Evolutionary conservation across 2,113 vertebrate species (phyloP), one percentile per base, ranked within the genome.

Genomic region (Mormyrus lacerda): DNA sequence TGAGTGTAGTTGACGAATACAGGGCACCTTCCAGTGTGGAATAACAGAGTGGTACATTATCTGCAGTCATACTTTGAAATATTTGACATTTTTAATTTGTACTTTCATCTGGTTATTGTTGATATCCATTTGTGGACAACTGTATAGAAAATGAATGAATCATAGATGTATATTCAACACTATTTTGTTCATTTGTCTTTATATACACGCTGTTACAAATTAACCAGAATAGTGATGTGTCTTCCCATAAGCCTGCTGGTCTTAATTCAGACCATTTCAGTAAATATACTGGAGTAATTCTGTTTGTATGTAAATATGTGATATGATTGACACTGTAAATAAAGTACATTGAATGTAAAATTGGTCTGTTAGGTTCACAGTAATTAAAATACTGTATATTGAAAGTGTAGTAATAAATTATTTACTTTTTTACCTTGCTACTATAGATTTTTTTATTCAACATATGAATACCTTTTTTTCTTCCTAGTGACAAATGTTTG

Each of bases 271-370:
- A 87, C 21, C 53, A 24, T 35, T 89, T 82, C 48, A 83, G n/a
- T 42, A 24, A 42, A 53, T 55, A 42, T 15, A 82, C 44, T 89
- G 50, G 31, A 76, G 27, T 17, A 82, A 35, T 76, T 88, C 79
- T 27, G 17, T 48, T 88, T 88, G 19, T n/a, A 31, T 89, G 73
- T 89, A 89, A 82, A 76, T 89, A 83, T 55, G 50, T 89, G 48
- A 50, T 69, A 82, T 73, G 65, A 88, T 45, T 88, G 87, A 79
- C 17, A 82, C 3, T 89, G 88, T 89, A 89, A 82, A 89, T 88
- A 87, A 76, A 82, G 19, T 89, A 82, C 35, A 89, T 69, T 89
- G n/a, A 48, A 42, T 82, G 42, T 73, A 53, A 82, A 82, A 65
- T 50, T 24, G 51, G 73, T 82, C 48, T 76, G n/a, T 89, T 42